Conservation (phyloP, 2,888 invertebrate genomes). For the Macrophya annulata region DNA sequence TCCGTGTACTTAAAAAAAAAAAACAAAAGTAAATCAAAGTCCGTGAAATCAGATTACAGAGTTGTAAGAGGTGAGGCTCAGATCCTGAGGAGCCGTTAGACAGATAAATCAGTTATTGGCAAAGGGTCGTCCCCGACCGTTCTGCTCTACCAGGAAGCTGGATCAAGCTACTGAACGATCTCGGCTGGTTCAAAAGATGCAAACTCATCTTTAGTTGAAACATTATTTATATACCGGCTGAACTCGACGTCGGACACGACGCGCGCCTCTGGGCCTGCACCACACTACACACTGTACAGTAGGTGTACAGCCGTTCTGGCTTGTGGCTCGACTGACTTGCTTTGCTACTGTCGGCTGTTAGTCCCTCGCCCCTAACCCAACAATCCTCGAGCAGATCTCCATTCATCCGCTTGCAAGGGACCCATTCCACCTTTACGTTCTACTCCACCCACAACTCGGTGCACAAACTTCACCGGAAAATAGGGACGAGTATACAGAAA, state of each 20-base stretch:
- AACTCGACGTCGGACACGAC: constrained; percentile 21
- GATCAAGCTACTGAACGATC: constrained; percentile 40
- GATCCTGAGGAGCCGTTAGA: constrained; percentile 14
- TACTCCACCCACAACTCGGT: constrained; percentile 20
- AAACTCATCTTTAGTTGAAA: constrained; percentile 47
- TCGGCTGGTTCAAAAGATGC: constrained; percentile 29
- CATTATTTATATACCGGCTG: constrained; percentile 50
- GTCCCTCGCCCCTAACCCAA: constrained; percentile 49
- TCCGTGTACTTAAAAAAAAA: background rate
- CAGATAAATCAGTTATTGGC: constrained; percentile 38
- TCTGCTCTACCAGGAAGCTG: constrained; percentile 20
- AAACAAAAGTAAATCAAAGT: background rate
- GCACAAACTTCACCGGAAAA: constrained; percentile 39
- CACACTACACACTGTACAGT: constrained; percentile 24
- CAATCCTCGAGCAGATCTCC: constrained; percentile 52
- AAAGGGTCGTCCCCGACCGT: constrained; percentile 5
- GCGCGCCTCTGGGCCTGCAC: constrained; percentile 37
- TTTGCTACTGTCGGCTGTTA: constrained; percentile 44
- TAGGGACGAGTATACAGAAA: constrained; percentile 16
- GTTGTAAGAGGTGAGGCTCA: background rate
- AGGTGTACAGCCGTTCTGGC: constrained; percentile 22
- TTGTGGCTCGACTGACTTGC: constrained; percentile 39
- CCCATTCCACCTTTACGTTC: constrained; percentile 25
- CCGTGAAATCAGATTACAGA: background rate
- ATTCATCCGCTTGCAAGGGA: constrained; percentile 40